Percentiles rank a stretch among this genome's conserved stretches.
phyloP scores from a whole-genome alignment of 1,140 invertebrate species.

The Eufriesea mexicana region DNA sequence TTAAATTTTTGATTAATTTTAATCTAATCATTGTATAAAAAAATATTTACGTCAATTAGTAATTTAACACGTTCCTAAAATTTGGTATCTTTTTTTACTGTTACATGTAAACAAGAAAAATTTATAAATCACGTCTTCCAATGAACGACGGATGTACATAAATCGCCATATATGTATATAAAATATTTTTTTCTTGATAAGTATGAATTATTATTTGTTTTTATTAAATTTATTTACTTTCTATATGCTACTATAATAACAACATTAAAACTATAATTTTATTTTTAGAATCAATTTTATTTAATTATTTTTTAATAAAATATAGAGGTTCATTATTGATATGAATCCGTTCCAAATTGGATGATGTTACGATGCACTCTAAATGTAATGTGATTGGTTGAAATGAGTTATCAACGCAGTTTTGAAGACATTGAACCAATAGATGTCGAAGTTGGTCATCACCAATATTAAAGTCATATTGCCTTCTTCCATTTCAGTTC shows the following conservation, averaged over 20 bases:
- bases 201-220: not conserved
- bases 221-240: not conserved
- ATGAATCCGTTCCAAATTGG: not conserved
- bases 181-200: not conserved
- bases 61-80: not conserved
- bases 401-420: not conserved
- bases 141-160: slow-evolving; percentile 28
- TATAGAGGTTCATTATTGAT: not conserved
- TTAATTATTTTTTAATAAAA: not conserved
- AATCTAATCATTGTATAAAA: not conserved
- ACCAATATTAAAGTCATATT: not conserved
- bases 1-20: not conserved
- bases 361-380: not conserved
- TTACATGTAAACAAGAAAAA: not conserved
- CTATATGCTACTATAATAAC: not conserved
- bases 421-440: slow-evolving; percentile 16
- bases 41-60: not conserved
- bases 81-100: not conserved
- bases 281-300: not conserved
- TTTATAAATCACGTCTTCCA: slow-evolving; percentile 7
- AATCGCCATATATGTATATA: not conserved
- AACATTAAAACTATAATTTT: not conserved
- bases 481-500: not conserved
- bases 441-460: not conserved
- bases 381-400: not conserved